Conservation (phyloP, 2,888 invertebrate species). For the Eupithecia centaureata region DNA sequence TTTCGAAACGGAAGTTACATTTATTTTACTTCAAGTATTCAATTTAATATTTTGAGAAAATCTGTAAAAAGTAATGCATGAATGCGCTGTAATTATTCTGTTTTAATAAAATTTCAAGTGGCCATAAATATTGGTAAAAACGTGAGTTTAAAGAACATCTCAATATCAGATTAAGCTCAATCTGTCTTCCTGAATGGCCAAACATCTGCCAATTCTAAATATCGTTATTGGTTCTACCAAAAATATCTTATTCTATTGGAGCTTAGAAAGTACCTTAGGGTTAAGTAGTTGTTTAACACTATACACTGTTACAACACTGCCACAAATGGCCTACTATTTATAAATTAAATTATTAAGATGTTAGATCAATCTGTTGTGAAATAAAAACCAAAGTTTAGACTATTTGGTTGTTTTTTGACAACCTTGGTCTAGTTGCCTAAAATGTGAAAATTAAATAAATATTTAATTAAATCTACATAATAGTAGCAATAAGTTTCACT, state of each 20-base stretch:
- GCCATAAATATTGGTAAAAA: neutral
- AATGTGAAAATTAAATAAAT: constrained; percentile 63
- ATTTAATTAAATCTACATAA: constrained; percentile 59
- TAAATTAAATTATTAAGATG: constrained; percentile 50
- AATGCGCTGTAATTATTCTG: neutral
- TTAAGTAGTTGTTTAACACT: constrained; percentile 26
- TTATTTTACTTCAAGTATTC: constrained; percentile 2
- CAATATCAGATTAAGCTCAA: constrained; percentile 43
- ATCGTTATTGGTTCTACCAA: constrained; percentile 8
- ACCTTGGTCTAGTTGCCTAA: constrained; percentile 73
- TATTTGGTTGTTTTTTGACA: constrained; percentile 67
- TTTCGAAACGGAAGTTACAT: constrained; percentile 20
- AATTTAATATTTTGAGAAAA: neutral
- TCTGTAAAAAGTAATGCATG: neutral
- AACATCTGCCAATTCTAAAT: constrained; percentile 35
- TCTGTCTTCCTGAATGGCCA: constrained; percentile 53
- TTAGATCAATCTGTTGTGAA: constrained; percentile 63
- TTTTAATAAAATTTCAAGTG: neutral
- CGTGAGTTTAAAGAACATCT: neutral
- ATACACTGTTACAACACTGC: constrained; percentile 58
- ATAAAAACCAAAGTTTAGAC: constrained; percentile 76
- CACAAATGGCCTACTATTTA: constrained; percentile 68
- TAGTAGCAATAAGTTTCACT: constrained; percentile 48
- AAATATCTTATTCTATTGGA: constrained; percentile 41
- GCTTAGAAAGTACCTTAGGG: constrained; percentile 51